phyloP scores from a whole-genome alignment of 2,113 vertebrate species.

The Penelope pileata region DNA sequence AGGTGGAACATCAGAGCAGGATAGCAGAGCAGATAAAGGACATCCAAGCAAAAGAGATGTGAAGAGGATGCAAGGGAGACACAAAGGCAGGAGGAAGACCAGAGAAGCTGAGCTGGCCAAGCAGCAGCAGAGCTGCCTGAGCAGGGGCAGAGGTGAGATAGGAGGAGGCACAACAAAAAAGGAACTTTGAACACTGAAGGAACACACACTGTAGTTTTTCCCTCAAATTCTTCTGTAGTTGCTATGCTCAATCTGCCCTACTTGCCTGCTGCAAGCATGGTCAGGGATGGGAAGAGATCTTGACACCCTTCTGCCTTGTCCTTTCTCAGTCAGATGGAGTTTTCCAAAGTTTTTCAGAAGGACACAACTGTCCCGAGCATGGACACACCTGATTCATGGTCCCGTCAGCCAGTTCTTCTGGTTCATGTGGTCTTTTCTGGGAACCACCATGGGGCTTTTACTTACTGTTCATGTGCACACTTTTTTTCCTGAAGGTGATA shows the following conservation, averaged over 20 bases:
- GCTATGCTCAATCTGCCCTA: not conserved
- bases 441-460: not conserved
- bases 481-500: not conserved
- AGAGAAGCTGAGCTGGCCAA: fast-evolving
- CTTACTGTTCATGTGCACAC: fast-evolving
- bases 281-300: fast-evolving
- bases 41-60: no score
- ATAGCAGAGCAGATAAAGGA: no score
- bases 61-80: no score
- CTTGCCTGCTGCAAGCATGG: not conserved
- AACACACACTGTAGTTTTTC: fast-evolving
- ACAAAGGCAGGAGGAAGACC: no score
- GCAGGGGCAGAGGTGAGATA: not conserved
- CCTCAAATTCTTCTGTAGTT: fast-evolving
- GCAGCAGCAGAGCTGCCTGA: not conserved
- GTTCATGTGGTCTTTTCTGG: not conserved
- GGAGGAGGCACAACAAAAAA: not conserved
- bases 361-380: not conserved
- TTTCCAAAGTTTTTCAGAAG: not conserved
- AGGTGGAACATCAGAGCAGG: no score
- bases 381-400: not conserved
- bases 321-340: not conserved
- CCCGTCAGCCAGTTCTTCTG: not conserved
- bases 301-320: not conserved
- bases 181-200: not conserved